Base-by-base conservation (phyloP, 64 coral and sea anemone genomes). In the Montipora cactus region DNA sequence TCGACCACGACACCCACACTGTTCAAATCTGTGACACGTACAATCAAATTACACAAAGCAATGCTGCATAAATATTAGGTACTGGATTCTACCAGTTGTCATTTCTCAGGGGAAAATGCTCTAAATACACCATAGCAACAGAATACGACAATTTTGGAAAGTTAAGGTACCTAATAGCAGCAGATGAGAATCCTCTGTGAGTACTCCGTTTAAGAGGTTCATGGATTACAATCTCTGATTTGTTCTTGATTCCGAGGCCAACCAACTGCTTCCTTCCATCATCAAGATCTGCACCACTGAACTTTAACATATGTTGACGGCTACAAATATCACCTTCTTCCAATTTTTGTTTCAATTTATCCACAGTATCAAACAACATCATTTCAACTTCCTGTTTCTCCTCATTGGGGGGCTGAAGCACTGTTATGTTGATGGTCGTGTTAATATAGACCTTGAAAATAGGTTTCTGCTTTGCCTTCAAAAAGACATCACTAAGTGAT, bases 121-220 rank as follows among this genome's bases (percentile, higher is more conserved):
- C 37, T 37, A 37, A 37, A 37, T 37, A 37, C 37, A 37, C 37
- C 37, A 37, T 37, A 37, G 28, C 28, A 37, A 37, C 53, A 57
- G 11, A 57, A 57, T 57, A 57, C 11, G 53, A 8, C 53, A 57
- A 11, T 57, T 11, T 2, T 37, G 37, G 37, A 57, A 11, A 57
- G 6, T 57, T 57, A 57, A 57, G 7, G 11, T 57, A 57, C 53
- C 25, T 93, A 19, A 87, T 74, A 71, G 67, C 21, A 14, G 11
- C 11, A 64, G 10, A 55, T 6, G 74, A 76, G 4, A 86, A 86
- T 72, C 82, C 82, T 50, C 82, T 67, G 44, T 22, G 66, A 70
- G 62, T 86, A 18, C 82, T 49, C 1, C 8, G 12, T 11, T 2
- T 45, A 1, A 5, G 1, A 70, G 45, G 8, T 14, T 72, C 13